These are phyloP conservation scores for Cathartes aura DNA, from an alignment of 2,113 vertebrate genomes.

Conservation along the genomic window DNA sequence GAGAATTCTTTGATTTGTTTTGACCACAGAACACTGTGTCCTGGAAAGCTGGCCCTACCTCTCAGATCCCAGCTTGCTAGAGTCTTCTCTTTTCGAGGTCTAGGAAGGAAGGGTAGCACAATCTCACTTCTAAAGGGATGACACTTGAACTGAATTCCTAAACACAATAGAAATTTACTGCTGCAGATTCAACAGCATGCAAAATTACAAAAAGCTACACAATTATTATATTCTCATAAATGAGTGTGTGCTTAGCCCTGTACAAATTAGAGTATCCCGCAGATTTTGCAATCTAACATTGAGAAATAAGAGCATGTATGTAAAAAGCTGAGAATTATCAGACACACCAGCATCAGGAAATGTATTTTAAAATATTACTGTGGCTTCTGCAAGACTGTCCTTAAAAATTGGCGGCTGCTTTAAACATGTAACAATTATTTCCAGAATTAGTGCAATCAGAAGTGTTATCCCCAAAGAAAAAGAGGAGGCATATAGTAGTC, in stretches of 20 bases:
- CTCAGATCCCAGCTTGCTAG: slow-evolving; percentile 75
- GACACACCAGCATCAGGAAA: not conserved
- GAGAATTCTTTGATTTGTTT: slow-evolving; percentile 63
- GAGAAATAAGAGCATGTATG: not conserved
- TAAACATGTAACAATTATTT: not conserved
- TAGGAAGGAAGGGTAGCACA: slow-evolving; percentile 92
- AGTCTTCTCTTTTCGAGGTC: slow-evolving; percentile 81
- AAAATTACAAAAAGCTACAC: not conserved
- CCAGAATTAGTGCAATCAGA: not conserved
- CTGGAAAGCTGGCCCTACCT: slow-evolving; percentile 78
- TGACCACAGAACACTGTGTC: slow-evolving; percentile 36
- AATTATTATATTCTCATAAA: not conserved
- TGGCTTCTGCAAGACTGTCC: not conserved
- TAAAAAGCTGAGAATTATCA: not conserved
- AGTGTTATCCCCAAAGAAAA: not conserved
- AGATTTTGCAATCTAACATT: not conserved
- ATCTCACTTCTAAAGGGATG: slow-evolving; percentile 91
- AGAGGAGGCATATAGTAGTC: not conserved
- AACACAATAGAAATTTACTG: slow-evolving; percentile 59
- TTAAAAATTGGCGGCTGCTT: not conserved
- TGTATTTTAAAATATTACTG: not conserved
- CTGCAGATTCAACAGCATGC: not conserved
- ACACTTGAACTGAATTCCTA: slow-evolving; percentile 91
- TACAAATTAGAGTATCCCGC: not conserved
- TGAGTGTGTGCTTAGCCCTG: not conserved